Base-by-base conservation (phyloP, 2,113 vertebrate genomes). In the Azemiops feae region DNA sequence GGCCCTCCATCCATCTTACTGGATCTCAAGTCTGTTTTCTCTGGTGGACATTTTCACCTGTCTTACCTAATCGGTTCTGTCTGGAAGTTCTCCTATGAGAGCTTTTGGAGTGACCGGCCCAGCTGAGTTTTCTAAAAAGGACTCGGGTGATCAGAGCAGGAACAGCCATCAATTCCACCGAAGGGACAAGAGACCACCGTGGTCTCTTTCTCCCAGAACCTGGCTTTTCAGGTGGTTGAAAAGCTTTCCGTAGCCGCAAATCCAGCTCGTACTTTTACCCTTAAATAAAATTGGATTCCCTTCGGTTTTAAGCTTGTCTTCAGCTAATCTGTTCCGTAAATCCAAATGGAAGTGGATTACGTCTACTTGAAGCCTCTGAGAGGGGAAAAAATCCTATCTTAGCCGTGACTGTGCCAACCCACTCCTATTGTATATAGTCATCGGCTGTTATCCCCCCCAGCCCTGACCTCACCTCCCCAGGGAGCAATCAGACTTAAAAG, bases 301-400 rank as follows among this genome's bases (percentile, higher is more conserved):
- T 97, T 93, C 94, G 64, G 64, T 94, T 81, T 81, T 94, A 94
- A 87, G 95, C 96, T 95, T 85, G 60, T 97, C 97, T 96, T 97
- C 50, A 91, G 97, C 96, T 86, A 96, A 93, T 97, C 97, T 97
- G 96, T 93, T 97, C 95, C 95, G 96, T 96, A 97, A 97, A 96
- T 94, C 95, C 93, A 95, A 95, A 91, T 95, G 95, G 96, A 54
- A 69, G 97, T 97, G 97, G 95, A 95, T 95, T 96, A 57, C 94
- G 97, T 97, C 97, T 96, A 95, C 87, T 74, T 96, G 97, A 97
- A 96, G 97, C 95, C 96, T 96, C 87, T 52, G 95, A 97, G 94
- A 95, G 92, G 91, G 12, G 12, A 12, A 2, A 94, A 96, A 97
- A 97, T 91, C 96, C 95, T 95, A 69, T 53, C 74, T 97, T 96